Conservation (phyloP, 2,113 vertebrate genomes). For the Atractosteus spatula region DNA sequence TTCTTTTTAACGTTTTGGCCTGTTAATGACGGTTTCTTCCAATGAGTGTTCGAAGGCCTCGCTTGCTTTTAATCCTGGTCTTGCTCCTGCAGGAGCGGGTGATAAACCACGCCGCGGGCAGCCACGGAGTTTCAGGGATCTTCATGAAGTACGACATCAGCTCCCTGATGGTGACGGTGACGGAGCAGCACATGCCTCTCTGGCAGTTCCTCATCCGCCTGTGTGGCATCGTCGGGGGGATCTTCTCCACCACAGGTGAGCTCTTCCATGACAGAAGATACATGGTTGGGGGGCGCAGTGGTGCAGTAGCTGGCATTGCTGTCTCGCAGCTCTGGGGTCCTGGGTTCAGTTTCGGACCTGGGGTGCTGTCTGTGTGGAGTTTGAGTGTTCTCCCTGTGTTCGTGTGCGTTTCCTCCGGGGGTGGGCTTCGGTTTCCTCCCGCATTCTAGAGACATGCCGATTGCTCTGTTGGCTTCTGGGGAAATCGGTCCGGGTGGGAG, state of each 20-base stretch:
- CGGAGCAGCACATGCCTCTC: conserved; percentile 95
- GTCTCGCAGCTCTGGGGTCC: too few species aligned
- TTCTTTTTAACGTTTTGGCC: not conserved
- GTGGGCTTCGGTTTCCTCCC: too few species aligned
- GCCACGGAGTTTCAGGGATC: conserved; percentile 95
- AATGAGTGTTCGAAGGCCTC: too few species aligned
- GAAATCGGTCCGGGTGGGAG: not conserved
- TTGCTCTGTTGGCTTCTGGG: too few species aligned
- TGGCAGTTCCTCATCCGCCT: conserved; percentile 95
- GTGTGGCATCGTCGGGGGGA: conserved; percentile 94
- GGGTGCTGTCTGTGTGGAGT: not conserved
- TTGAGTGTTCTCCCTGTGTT: too few species aligned
- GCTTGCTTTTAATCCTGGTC: not conserved
- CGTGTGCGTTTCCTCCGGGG: too few species aligned
- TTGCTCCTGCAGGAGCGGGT: conserved; percentile 73
- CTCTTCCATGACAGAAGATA: not conserved
- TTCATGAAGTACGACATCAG: conserved; percentile 98
- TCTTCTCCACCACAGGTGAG: conserved; percentile 94
- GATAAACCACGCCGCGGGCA: conserved; percentile 93
- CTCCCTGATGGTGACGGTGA: conserved; percentile 94
- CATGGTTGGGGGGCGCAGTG: not conserved
- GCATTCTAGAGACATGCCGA: too few species aligned
- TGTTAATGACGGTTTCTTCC: not conserved
- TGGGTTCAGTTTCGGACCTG: not conserved
- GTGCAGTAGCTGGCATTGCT: too few species aligned